Evolutionary conservation across 2,797 vertebrate genomes (phyloP).

Genomic region (Ambastaia sidthimunki): DNA sequence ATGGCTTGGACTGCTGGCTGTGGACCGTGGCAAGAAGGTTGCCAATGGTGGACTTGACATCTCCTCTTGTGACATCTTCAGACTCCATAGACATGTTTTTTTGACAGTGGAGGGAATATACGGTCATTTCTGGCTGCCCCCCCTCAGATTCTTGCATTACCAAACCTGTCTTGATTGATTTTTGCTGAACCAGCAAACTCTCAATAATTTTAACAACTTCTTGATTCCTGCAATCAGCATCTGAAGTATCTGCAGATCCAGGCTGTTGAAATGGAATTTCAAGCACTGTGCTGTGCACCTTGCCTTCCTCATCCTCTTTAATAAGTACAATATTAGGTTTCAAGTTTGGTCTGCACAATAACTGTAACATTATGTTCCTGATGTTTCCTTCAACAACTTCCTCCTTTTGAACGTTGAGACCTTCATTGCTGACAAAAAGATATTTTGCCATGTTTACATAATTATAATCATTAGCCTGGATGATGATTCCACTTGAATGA

Average conservation of each 20-base stretch:
- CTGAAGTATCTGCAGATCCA: conserved; percentile 66
- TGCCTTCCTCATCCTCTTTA: conserved; percentile 82
- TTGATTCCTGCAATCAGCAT: conserved; percentile 78
- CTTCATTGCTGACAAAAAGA: conserved; percentile 85
- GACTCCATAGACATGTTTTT: conserved; percentile 67
- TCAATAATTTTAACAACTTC: conserved; percentile 82
- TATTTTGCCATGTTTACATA: conserved; percentile 94
- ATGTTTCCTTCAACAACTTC: conserved; percentile 87
- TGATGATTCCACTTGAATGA: conserved; percentile 80
- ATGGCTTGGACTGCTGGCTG: conserved; percentile 83
- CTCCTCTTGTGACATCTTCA: conserved; percentile 84
- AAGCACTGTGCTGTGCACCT: conserved; percentile 75
- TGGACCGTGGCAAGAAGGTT: conserved; percentile 84
- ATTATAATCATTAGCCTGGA: conserved; percentile 89
- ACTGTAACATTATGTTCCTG: conserved; percentile 87
- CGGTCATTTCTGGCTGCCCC: conserved; percentile 79
- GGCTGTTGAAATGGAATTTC: conserved; percentile 76
- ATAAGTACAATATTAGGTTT: conserved; percentile 82
- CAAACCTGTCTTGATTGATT: conserved; percentile 85
- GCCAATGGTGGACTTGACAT: conserved; percentile 87
- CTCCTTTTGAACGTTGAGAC: conserved; percentile 81
- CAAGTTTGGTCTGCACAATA: conserved; percentile 83
- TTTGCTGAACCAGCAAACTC: conserved; percentile 84
- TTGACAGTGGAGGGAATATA: conserved; percentile 75
- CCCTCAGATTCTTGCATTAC: conserved; percentile 85